phyloP scores from a whole-genome alignment of 37 sponge, comb jelly and placozoan species.

The Spongilla lacustris region DNA sequence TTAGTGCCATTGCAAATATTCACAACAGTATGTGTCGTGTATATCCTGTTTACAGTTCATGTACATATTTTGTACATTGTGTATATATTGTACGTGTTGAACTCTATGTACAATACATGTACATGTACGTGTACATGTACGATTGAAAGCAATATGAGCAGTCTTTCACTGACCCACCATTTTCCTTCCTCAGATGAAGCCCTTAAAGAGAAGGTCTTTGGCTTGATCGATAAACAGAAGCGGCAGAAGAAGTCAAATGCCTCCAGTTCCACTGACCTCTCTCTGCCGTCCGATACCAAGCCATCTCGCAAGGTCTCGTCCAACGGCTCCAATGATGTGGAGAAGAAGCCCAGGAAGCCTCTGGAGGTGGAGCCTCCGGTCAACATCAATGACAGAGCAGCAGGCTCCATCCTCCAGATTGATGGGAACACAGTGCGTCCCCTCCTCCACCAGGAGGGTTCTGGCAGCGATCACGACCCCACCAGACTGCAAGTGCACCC shows the following conservation, averaged over 20 bases:
- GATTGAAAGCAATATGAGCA: too few species aligned
- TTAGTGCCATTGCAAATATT: too few species aligned
- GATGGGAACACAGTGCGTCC: neutral
- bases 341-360: neutral
- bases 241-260: neutral
- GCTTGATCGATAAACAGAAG: slow-evolving; percentile 43
- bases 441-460: neutral
- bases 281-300: neutral
- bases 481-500: neutral
- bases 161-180: too few species aligned
- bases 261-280: neutral
- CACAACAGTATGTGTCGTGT: too few species aligned
- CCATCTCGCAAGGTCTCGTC: neutral
- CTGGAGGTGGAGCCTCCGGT: slow-evolving; percentile 21
- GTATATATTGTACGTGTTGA: neutral
- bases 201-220: slow-evolving; percentile 19
- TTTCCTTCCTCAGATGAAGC: slow-evolving; percentile 46
- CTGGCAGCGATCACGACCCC: neutral
- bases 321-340: neutral
- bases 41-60: too few species aligned
- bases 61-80: too few species aligned
- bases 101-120: too few species aligned
- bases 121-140: neutral
- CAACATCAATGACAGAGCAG: neutral
- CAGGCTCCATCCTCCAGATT: neutral